Evolutionary conservation across 2,113 vertebrate species (phyloP).

Genomic region (Athene noctua): DNA sequence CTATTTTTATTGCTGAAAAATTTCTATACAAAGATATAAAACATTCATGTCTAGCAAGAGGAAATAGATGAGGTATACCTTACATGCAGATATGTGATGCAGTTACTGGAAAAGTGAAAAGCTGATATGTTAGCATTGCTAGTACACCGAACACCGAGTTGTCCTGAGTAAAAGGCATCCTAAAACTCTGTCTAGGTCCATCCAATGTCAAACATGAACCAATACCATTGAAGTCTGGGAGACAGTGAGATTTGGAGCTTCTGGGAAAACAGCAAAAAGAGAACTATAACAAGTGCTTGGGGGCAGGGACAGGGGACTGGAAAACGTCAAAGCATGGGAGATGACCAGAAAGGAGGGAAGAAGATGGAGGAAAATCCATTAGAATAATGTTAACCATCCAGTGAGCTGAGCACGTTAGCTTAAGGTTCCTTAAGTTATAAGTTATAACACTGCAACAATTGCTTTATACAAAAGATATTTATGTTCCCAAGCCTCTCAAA

Average conservation of each 20-base stretch:
- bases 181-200: not conserved
- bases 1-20: slow-evolving; percentile 68
- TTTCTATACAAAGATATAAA: slow-evolving; percentile 49
- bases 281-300: not conserved
- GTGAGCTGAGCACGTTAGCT: not conserved
- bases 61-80: not conserved
- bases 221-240: not conserved
- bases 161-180: not conserved
- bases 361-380: not conserved
- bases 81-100: not conserved
- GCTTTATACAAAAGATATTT: not conserved
- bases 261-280: not conserved
- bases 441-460: not conserved
- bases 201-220: not conserved
- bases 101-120: slow-evolving; percentile 17
- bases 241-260: not conserved
- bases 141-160: not conserved
- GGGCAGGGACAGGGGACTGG: not conserved
- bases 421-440: too few species aligned
- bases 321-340: not conserved
- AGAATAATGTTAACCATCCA: not conserved
- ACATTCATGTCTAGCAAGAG: not conserved
- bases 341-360: not conserved
- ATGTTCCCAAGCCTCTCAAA: not conserved
- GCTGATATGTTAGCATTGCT: not conserved